A percentile compares a stretch with the other conserved stretches of the same genome.
These are phyloP conservation scores for Drosophila novamexicana DNA, from an alignment of 1,140 invertebrate genomes.

Conservation along the genomic window DNA sequence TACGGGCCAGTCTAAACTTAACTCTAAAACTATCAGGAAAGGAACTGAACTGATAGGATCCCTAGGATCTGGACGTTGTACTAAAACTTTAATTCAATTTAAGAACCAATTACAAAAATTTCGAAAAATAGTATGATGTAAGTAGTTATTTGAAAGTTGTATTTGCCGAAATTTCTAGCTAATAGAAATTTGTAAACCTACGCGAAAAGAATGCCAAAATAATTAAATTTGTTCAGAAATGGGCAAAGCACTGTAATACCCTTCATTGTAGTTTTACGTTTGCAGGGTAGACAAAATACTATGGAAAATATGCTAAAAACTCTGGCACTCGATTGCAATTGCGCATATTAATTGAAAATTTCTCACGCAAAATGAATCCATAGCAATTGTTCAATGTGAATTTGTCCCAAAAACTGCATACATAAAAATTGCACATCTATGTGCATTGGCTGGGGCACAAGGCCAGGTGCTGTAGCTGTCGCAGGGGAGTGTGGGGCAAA, in stretches of 20 bases:
- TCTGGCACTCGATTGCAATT: conserved; percentile 57
- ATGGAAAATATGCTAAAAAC: conserved; percentile 69
- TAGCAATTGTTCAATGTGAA: conserved; percentile 43
- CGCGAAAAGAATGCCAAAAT: too few relatives aligned
- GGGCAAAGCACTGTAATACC: background rate
- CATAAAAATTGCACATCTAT: conserved; percentile 40
- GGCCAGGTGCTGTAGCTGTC: too few relatives aligned
- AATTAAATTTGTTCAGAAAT: background rate
- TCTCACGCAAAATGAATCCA: conserved; percentile 63
- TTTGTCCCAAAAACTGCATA: conserved; percentile 41
- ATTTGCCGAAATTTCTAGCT: too few relatives aligned
- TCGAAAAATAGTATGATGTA: too few relatives aligned
- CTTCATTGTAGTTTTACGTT: background rate
- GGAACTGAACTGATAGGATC: too few relatives aligned
- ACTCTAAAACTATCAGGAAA: too few relatives aligned
- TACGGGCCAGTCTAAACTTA: too few relatives aligned
- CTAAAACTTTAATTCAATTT: too few relatives aligned
- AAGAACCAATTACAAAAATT: too few relatives aligned
- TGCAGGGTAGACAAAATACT: conserved; percentile 44
- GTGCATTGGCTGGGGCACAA: background rate
- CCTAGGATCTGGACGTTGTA: too few relatives aligned
- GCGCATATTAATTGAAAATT: conserved; percentile 80
- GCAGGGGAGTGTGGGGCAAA: background rate
- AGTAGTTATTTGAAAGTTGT: too few relatives aligned
- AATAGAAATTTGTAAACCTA: too few relatives aligned